A percentile compares a stretch with the other conserved stretches of the same genome.
Conservation (phyloP, 2,797 vertebrate species). For the Chrysocyon brachyurus region DNA sequence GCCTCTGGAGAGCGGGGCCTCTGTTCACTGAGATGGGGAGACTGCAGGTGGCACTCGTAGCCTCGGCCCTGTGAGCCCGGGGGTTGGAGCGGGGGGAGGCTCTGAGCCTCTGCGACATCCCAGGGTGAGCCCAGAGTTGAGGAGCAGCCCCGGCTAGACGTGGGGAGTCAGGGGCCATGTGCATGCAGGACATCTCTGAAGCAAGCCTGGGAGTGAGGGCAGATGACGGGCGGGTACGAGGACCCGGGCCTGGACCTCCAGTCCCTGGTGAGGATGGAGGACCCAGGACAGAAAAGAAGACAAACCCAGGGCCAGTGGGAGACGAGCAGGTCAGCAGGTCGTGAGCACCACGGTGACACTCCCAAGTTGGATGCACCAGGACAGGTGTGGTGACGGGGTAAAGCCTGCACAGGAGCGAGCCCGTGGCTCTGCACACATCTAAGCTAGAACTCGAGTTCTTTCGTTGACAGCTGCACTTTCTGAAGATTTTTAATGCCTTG, state of each 20-base stretch:
- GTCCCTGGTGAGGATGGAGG: not conserved
- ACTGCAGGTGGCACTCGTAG: not conserved
- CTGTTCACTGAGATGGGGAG: not conserved
- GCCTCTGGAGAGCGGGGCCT: not conserved
- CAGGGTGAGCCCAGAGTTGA: too few relatives aligned
- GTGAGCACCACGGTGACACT: rapidly evolving
- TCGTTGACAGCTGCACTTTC: not conserved
- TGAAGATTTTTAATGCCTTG: not conserved
- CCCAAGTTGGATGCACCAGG: too few relatives aligned
- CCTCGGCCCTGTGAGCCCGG: not conserved
- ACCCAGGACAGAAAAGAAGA: not conserved
- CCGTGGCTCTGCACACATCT: not conserved
- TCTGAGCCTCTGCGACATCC: not conserved
- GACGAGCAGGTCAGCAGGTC: not conserved
- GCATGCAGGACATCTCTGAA: not conserved
- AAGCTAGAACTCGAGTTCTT: not conserved
- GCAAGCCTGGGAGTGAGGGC: not conserved
- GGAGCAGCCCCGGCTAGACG: not conserved
- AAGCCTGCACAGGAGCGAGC: not conserved
- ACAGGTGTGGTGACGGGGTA: not conserved
- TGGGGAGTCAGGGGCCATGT: not conserved
- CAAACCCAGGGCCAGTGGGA: not conserved
- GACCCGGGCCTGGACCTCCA: not conserved
- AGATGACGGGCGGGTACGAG: not conserved
- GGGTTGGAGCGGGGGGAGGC: too few relatives aligned